phyloP scores from a whole-genome alignment of 2,797 vertebrate species.

The Galagoides demidoff region DNA sequence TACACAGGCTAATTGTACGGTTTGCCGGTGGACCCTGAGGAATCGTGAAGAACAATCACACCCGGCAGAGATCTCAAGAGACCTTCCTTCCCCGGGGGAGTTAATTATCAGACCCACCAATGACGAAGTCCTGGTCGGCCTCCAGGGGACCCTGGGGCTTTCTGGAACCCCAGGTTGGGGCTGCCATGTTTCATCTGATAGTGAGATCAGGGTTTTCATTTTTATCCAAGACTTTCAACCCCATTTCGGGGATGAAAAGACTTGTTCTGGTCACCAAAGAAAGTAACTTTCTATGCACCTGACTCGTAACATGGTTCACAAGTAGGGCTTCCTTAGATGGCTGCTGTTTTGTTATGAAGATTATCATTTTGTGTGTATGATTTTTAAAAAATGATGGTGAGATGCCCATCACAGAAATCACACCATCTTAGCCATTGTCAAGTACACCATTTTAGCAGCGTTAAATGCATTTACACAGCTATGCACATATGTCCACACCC shows the following conservation, averaged over 20 bases:
- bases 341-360: neutral
- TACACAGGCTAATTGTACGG: neutral
- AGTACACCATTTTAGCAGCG: neutral
- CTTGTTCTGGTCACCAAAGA: neutral
- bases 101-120: constrained; percentile 66
- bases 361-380: neutral
- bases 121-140: neutral
- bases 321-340: no score
- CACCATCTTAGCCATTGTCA: neutral
- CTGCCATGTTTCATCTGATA: constrained; percentile 4
- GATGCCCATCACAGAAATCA: fast-evolving
- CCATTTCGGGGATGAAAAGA: neutral
- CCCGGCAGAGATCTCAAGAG: neutral
- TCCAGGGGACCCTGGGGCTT: neutral
- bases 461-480: neutral
- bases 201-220: neutral
- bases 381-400: neutral
- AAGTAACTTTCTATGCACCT: neutral
- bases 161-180: neutral
- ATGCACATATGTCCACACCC: no score
- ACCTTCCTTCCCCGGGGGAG: constrained; percentile 33
- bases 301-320: fast-evolving
- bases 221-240: neutral
- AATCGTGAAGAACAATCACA: constrained; percentile 44
- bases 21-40: neutral